These are phyloP conservation scores for Oncorhynchus keta DNA, from an alignment of 2,113 vertebrate species.

Conservation along the genomic window DNA sequence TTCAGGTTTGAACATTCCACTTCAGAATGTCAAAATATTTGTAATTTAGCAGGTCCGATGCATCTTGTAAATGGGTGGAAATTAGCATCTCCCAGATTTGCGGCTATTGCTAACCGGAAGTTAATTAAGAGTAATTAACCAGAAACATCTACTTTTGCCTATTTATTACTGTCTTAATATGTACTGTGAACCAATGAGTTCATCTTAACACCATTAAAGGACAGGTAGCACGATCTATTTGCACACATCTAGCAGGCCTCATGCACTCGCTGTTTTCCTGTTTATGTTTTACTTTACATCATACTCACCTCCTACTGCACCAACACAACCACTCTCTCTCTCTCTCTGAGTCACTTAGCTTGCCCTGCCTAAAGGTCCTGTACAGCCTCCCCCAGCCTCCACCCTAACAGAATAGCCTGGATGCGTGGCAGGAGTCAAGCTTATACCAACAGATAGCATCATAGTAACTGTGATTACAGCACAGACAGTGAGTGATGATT, in stretches of 20 bases:
- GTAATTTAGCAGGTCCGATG: too few relatives aligned
- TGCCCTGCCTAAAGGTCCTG: neutral
- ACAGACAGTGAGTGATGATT: conserved; percentile 44
- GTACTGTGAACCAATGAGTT: neutral
- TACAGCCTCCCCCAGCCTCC: conserved; percentile 15
- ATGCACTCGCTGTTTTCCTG: conserved; percentile 27
- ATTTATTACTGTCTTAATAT: neutral
- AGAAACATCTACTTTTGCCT: too few relatives aligned
- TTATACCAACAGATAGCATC: conserved; percentile 64
- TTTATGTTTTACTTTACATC: conserved; percentile 58
- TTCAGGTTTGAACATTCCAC: too few relatives aligned
- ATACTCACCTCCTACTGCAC: conserved; percentile 45
- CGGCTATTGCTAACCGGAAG: too few relatives aligned
- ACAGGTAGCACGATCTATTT: conserved; percentile 34
- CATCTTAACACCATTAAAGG: neutral
- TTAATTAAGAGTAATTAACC: too few relatives aligned
- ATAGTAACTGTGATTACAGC: conserved; percentile 38
- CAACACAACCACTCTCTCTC: conserved; percentile 3
- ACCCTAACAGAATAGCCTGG: conserved; percentile 30
- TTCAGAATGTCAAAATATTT: too few relatives aligned
- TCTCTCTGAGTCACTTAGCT: neutral
- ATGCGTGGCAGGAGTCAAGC: conserved; percentile 57
- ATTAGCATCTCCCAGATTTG: too few relatives aligned
- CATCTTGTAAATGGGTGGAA: too few relatives aligned
- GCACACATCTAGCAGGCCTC: conserved; percentile 27